Base-by-base conservation (phyloP, 2,888 invertebrate genomes). In the Mythimna loreyi region DNA sequence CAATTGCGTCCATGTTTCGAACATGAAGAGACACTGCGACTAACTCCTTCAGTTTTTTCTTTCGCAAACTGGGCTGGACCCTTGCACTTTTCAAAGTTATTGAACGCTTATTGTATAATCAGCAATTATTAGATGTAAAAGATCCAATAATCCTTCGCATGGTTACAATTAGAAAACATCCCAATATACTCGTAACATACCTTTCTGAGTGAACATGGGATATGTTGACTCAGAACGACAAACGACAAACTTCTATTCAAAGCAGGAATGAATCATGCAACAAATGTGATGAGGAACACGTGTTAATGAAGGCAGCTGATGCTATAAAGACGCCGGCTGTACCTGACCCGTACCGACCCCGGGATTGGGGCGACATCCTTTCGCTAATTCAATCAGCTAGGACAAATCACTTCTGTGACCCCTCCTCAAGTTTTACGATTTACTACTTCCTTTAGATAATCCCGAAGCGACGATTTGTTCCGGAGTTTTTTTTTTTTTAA, bases 311-410 rank as follows among this genome's bases (percentile, higher is more conserved):
- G 85, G 86, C 92, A 92, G 92, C 90, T 91, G 91, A 86, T 86
- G 86, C 63, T 57, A 85, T 87, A 90, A 90, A 91, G 87, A 78
- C 74, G 84, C 91, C 91, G 91, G 75, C 84, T 72, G 86, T 86
- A 90, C 90, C 91, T 89, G 85, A 85, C 79, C 83, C 85, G 87
- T 87, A 86, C 86, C 83, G 82, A 80, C 79, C 86, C 88, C 82
- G 75, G 70, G 77, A 84, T 83, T 82, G 80, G 75, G 72, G 74
- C 84, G 86, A 87, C 91, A 89, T 90, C 91, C 89, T 90, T 87
- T 87, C 80, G 88, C 89, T 94, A 92, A 94, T 93, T 93, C 89
- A 94, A 94, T 94, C 91, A 92, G 82, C 80, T 72, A 74, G 80
- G 75, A 82, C 84, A 87, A 89, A 90, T 89, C 89, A 85, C 84